phyloP scores from a whole-genome alignment of 1,140 invertebrate genomes.

The Cydia fagiglandana region DNA sequence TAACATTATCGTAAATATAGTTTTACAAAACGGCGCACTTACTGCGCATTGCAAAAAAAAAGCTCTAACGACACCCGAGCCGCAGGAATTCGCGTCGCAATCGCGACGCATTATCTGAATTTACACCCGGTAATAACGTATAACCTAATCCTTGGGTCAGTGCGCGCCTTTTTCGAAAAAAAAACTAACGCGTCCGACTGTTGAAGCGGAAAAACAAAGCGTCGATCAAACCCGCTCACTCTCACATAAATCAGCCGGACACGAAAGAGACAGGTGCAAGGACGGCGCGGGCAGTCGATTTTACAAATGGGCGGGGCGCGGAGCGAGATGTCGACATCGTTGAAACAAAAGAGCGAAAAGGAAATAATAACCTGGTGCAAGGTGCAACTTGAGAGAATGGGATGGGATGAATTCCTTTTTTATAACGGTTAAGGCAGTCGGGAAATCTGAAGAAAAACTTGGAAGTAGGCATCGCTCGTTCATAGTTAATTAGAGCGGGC shows the following conservation, averaged over 20 bases:
- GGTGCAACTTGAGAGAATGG: conserved; percentile 59
- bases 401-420: conserved; percentile 54
- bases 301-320: conserved; percentile 76
- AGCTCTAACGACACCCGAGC: conserved; percentile 52
- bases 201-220: conserved; percentile 57
- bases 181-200: conserved; percentile 42
- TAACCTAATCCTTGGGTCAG: conserved; percentile 49
- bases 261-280: conserved; percentile 74
- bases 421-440: conserved; percentile 63
- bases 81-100: conserved; percentile 54
- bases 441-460: conserved; percentile 72
- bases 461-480: conserved; percentile 46
- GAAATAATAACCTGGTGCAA: conserved; percentile 70
- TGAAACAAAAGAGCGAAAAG: conserved; percentile 76
- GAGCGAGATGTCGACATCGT: conserved; percentile 67
- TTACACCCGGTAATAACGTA: conserved; percentile 60
- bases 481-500: conserved; percentile 38
- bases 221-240: conserved; percentile 74
- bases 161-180: conserved; percentile 51
- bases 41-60: conserved; percentile 49
- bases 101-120: conserved; percentile 69
- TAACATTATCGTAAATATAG: conserved; percentile 71
- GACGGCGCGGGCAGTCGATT: conserved; percentile 66
- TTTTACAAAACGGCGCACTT: conserved; percentile 60
- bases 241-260: conserved; percentile 76